Conservation (phyloP, 2,888 invertebrate genomes). For the Ctenicera cuprea region DNA sequence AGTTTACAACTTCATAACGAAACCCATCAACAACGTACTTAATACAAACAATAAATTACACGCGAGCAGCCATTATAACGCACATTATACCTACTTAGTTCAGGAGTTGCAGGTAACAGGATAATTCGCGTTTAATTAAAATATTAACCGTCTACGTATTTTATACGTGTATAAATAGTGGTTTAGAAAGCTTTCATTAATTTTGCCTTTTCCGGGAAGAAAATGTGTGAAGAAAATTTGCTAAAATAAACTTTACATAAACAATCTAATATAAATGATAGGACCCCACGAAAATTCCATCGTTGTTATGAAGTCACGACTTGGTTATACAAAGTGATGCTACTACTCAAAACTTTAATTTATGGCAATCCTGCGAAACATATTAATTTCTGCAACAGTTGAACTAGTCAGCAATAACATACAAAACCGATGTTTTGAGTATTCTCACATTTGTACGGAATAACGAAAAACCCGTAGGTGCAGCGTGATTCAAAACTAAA, state of each 20-base stretch:
- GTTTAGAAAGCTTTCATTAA: constrained; percentile 27
- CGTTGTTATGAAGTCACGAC: no score
- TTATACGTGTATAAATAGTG: constrained; percentile 13
- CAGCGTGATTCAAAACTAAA: no score
- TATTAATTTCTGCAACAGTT: no score
- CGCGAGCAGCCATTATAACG: constrained; percentile 33
- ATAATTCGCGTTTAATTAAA: constrained; percentile 39
- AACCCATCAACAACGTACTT: constrained; percentile 26
- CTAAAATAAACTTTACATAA: constrained; percentile 33
- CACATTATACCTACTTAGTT: constrained; percentile 30
- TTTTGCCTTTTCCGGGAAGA: constrained; percentile 11
- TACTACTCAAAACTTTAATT: no score
- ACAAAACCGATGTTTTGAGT: no score
- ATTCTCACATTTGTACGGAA: no score
- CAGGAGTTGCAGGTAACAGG: constrained; percentile 31
- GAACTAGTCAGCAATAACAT: no score
- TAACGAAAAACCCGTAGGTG: no score
- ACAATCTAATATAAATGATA: no score
- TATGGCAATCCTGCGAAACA: no score
- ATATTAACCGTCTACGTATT: constrained; percentile 23
- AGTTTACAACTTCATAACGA: constrained; percentile 24
- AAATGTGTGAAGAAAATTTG: constrained; percentile 7
- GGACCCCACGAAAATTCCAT: no score
- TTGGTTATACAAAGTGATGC: no score
- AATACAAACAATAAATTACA: constrained; percentile 20